phyloP scores from a whole-genome alignment of 2,113 vertebrate genomes.

The Naja naja region DNA sequence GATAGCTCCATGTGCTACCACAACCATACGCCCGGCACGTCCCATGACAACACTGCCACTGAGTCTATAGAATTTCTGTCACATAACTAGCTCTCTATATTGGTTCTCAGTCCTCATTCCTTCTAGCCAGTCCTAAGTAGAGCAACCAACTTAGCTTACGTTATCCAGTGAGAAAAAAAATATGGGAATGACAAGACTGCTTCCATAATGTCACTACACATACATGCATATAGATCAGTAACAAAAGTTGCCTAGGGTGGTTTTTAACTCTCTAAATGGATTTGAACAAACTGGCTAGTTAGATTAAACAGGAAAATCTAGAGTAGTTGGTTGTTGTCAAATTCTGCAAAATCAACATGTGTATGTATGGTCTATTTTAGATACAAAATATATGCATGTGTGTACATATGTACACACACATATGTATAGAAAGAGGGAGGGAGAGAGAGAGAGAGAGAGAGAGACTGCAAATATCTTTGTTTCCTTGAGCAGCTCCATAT shows the following conservation, averaged over 20 bases:
- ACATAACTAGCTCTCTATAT: slow-evolving; percentile 5
- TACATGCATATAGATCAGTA: neutral
- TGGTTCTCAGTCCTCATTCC: neutral
- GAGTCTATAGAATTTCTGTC: neutral
- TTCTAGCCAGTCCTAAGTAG: neutral
- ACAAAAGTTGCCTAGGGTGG: neutral
- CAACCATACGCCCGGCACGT: slow-evolving; percentile 31
- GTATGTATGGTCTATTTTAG: neutral
- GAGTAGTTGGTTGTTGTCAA: neutral
- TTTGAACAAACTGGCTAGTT: neutral
- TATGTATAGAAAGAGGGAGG: too few species aligned
- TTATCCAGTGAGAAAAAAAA: neutral
- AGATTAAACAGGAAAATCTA: neutral
- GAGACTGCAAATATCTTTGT: neutral
- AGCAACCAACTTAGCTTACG: neutral
- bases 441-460: too few species aligned
- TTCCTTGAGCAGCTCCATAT: neutral
- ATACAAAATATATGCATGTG: too few species aligned
- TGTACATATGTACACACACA: too few species aligned
- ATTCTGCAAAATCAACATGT: neutral
- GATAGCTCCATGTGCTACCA: slow-evolving; percentile 12
- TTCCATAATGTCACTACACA: neutral
- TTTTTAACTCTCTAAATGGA: neutral
- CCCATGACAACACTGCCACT: neutral
- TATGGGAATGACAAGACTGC: neutral